These are phyloP conservation scores for Ursus arctos DNA, from an alignment of 2,113 vertebrate species.

Conservation along the genomic window DNA sequence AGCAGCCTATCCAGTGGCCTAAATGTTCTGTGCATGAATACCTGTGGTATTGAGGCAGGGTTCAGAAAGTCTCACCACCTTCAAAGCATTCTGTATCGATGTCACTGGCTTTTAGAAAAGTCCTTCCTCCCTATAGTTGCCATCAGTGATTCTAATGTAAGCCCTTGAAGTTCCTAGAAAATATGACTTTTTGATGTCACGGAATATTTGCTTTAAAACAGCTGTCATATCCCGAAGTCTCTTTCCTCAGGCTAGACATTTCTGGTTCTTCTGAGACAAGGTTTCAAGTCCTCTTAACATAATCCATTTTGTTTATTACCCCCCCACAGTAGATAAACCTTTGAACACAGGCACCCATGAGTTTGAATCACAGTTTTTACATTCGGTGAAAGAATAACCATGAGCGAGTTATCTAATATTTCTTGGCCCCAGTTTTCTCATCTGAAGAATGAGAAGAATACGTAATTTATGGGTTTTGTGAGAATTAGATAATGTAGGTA, in stretches of 20 bases:
- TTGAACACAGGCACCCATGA: background rate
- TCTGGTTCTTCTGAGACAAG: background rate
- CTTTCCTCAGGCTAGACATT: background rate
- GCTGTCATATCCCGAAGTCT: background rate
- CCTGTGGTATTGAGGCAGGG: background rate
- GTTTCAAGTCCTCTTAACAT: background rate
- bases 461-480: background rate
- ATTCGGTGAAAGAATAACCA: background rate
- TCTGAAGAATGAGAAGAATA: background rate
- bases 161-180: slow-evolving; percentile 7
- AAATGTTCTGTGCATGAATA: background rate
- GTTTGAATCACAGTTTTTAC: background rate
- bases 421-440: background rate
- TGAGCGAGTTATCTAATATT: background rate
- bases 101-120: background rate
- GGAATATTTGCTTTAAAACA: slow-evolving; percentile 14
- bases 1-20: background rate
- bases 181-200: background rate
- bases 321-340: background rate
- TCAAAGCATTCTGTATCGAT: background rate
- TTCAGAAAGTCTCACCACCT: background rate
- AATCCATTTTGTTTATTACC: background rate
- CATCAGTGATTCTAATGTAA: background rate
- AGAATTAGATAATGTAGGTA: background rate
- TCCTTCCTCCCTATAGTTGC: background rate